Evolutionary conservation across 2,888 invertebrate species (phyloP).

Genomic region (Mimas tiliae): DNA sequence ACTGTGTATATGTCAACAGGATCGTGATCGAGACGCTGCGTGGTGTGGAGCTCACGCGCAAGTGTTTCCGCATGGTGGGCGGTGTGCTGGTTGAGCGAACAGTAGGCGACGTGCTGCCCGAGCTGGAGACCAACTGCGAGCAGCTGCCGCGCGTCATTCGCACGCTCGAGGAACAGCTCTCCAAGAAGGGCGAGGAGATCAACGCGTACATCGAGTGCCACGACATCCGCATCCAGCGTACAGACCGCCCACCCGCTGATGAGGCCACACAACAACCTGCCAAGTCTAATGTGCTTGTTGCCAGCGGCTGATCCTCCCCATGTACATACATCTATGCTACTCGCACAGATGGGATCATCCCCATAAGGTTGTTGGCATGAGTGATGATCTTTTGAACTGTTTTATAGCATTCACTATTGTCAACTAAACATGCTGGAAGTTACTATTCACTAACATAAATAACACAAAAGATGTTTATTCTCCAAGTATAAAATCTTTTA

Average conservation of each 20-base stretch:
- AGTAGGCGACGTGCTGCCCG: slow-evolving; percentile 95
- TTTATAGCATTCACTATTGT: neutral
- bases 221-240: slow-evolving; percentile 91
- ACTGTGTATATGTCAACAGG: slow-evolving; percentile 75
- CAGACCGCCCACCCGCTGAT: slow-evolving; percentile 54
- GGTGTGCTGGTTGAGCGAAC: slow-evolving; percentile 97
- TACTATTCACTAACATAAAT: slow-evolving; percentile 8
- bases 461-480: neutral
- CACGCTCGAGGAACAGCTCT: slow-evolving; percentile 91
- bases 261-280: slow-evolving; percentile 50
- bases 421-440: neutral
- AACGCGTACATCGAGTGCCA: slow-evolving; percentile 96
- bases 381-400: neutral
- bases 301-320: slow-evolving; percentile 57
- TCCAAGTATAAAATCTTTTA: neutral
- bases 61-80: slow-evolving; percentile 97
- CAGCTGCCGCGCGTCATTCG: slow-evolving; percentile 92
- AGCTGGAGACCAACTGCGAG: slow-evolving; percentile 91
- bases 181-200: slow-evolving; percentile 94
- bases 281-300: slow-evolving; percentile 85
- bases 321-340: neutral
- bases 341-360: neutral
- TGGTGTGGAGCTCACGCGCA: slow-evolving; percentile 92
- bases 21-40: slow-evolving; percentile 97
- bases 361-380: neutral